Base-by-base conservation (phyloP, 2,888 invertebrate species). In the Pristionchus maxplancki region DNA sequence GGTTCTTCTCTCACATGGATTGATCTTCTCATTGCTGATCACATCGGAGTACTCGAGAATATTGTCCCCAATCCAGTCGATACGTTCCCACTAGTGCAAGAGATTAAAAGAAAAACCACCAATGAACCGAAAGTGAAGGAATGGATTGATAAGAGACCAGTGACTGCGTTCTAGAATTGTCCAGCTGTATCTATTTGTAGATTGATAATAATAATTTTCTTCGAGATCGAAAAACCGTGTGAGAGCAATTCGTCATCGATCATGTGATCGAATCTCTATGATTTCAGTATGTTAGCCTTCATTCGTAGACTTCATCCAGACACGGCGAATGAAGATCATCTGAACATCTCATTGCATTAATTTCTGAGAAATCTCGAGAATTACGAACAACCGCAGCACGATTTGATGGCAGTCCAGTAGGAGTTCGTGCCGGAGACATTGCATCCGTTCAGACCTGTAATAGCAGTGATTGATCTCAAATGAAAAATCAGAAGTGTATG, bases 401-500 rank as follows among this genome's bases (percentile, higher is more conserved):
- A 88, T 15, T 90, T 62, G 85, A 92, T 90, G 82, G 67, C 88
- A 86, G 90, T 91, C 93, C 93, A 93, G 91, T 93, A 93, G 6
- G 89, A 92, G 64, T 89, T 84, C 64, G 93, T 93, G 58, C 87
- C 89, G 24, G 90, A 85, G 90, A 91, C 90, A 64, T 90, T 88
- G 92, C 93, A 93, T 89, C 93, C 93, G 64, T 74, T 86, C 85
- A 93, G 93, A 88, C 93, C 91, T 88, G n/a, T n/a, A n/a, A n/a
- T n/a, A n/a, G n/a, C n/a, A n/a, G n/a, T n/a, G n/a, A n/a, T n/a
- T n/a, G n/a, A n/a, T n/a, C n/a, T n/a, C n/a, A n/a, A n/a, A n/a
- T n/a, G n/a, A n/a, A n/a, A n/a, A n/a, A n/a, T n/a, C n/a, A n/a
- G n/a, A n/a, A n/a, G n/a, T n/a, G n/a, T n/a, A n/a, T n/a, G n/a